Conservation (phyloP, 2,113 vertebrate genomes). For the Gopherus flavomarginatus region DNA sequence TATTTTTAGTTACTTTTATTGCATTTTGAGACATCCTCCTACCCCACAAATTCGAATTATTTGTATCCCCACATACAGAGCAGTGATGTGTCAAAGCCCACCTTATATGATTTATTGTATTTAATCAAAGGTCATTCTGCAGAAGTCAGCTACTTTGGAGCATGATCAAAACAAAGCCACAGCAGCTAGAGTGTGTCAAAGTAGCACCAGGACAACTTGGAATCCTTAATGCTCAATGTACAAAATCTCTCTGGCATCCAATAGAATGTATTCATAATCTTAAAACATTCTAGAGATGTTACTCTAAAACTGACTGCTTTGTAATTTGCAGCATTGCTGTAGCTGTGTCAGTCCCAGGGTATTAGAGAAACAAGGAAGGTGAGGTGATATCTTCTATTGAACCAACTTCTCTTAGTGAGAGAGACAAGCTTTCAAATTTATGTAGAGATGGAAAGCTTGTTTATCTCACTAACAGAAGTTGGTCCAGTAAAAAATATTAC, state of each 20-base stretch:
- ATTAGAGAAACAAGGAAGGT: not conserved
- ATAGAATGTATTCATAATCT: not conserved
- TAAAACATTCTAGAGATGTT: not conserved
- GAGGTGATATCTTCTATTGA: not conserved
- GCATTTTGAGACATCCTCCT: not conserved
- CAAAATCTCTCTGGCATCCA: not conserved
- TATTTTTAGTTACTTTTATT: not conserved
- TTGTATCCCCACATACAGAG: not conserved
- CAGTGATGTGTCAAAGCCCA: not conserved
- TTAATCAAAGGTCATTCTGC: not conserved
- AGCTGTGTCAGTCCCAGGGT: not conserved
- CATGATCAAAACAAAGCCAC: not conserved
- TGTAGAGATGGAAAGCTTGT: not conserved
- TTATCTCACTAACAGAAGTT: not conserved
- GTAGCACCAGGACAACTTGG: not conserved
- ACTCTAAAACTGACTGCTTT: not conserved
- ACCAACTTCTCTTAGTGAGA: not conserved
- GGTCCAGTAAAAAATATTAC: not conserved
- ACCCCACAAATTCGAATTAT: not conserved
- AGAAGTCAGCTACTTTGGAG: not conserved
- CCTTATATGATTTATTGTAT: not conserved
- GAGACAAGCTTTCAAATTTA: not conserved
- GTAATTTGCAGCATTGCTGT: not conserved
- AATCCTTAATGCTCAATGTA: not conserved
- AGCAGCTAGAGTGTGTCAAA: not conserved